Base-by-base conservation (phyloP, 2,797 vertebrate genomes). In the Hylomyscus alleni region DNA sequence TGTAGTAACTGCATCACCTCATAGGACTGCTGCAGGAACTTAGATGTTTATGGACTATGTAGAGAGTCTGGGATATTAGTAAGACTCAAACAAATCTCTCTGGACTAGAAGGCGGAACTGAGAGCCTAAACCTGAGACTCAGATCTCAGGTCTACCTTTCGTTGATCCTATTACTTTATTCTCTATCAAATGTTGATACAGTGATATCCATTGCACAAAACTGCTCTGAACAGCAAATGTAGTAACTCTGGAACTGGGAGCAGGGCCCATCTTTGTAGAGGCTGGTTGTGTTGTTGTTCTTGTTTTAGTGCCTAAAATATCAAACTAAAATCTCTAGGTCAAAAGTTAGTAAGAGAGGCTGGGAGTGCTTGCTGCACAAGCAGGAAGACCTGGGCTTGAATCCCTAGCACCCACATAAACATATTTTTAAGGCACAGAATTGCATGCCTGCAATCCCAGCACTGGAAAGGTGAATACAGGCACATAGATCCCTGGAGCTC, bases 261-360 rank as follows among this genome's bases (percentile, higher is more conserved):
- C 19, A 87, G 52, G 13, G 31, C 47, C 86, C 56, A 8, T 58
- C 60, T 94, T 72, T 44, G 12, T 9, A 77, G 94, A 60, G 50
- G n/a, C n/a, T 37, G 47, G 50, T 19, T 72, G 47, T 5, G 0
- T 40, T 56, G 17, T 3, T 69, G 20, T 20, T 69, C 26, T 84
- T 13, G 22, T 90, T 80, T 89, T 47, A 50, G 15, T 47, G 89
- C 50, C 22, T 89, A 90, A 85, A 94, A 81, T 4, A 13, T 5
- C 13, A 73, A 62, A 24, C 80, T 67, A 54, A 94, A 91, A 31
- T 65, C 62, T 19, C 8, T 20, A 72, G 60, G 81, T 87, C 83
- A 84, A 95, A 95, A 87, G 75, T 91, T 78, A 92, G 6, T 69
- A 75, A 73, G 65, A 72, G 65, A 22, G 34, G 24, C 20, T 72